Conservation (phyloP, 2,888 invertebrate genomes). For the Archaeoteleia sp. region DNA sequence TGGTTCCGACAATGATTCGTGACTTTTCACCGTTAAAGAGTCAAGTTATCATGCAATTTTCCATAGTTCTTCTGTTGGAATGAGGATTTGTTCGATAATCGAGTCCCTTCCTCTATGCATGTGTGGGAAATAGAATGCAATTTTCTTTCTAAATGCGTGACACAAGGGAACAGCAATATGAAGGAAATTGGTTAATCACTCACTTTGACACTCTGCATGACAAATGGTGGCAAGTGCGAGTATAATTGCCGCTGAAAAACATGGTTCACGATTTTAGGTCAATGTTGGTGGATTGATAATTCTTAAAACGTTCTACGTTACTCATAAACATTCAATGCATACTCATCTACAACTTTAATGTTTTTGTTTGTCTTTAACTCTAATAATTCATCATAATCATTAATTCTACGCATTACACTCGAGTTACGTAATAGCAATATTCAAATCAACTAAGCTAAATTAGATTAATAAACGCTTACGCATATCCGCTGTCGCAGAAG, state of each 20-base stretch:
- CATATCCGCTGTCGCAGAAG: not conserved
- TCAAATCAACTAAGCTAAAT: constrained; percentile 20
- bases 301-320: not conserved
- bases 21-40: no score
- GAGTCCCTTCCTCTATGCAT: no score
- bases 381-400: constrained; percentile 19
- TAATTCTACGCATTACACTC: constrained; percentile 18
- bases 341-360: constrained; percentile 9
- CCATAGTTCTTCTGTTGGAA: not conserved
- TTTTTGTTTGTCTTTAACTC: constrained; percentile 15
- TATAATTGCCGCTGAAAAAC: constrained; percentile 71
- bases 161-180: no score
- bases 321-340: not conserved
- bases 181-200: no score
- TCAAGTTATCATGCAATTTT: no score
- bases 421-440: constrained; percentile 10
- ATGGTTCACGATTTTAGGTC: constrained; percentile 9
- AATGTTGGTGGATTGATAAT: not conserved
- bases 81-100: no score
- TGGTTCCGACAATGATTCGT: no score
- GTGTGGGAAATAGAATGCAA: no score
- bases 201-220: constrained; percentile 73
- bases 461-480: constrained; percentile 7
- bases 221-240: constrained; percentile 70
- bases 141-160: no score